Evolutionary conservation across 2,113 vertebrate species (phyloP).

Genomic region (Aegypius monachus): DNA sequence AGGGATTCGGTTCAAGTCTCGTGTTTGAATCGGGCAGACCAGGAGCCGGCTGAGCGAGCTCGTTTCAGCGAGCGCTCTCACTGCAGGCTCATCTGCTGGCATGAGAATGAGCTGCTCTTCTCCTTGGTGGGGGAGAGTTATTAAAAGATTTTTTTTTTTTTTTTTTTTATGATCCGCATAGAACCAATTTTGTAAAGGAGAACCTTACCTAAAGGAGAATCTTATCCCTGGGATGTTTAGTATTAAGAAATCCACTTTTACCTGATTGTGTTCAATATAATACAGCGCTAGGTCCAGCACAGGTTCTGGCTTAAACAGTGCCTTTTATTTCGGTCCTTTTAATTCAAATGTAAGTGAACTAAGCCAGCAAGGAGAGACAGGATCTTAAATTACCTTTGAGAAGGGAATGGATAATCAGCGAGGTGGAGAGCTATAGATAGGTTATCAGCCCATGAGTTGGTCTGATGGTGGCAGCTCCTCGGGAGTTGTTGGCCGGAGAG

Average conservation of each 20-base stretch:
- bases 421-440: background rate
- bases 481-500: background rate
- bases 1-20: background rate
- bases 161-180: fast-evolving
- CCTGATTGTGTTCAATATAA: background rate
- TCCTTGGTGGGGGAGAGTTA: background rate
- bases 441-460: background rate
- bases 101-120: background rate
- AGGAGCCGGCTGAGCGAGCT: background rate
- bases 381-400: background rate
- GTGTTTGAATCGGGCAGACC: fast-evolving
- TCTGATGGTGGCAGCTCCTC: background rate
- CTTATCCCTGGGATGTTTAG: background rate
- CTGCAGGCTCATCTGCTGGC: background rate
- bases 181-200: background rate
- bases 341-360: background rate
- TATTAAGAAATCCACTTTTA: background rate
- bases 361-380: background rate
- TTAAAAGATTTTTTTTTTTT: background rate
- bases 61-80: fast-evolving
- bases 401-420: background rate
- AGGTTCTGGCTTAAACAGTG: background rate
- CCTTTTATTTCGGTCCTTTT: background rate
- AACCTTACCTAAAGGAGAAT: background rate
- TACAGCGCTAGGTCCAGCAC: background rate